Evolutionary conservation across 2,888 invertebrate species (phyloP).

Genomic region (Thymelicus sylvestris): DNA sequence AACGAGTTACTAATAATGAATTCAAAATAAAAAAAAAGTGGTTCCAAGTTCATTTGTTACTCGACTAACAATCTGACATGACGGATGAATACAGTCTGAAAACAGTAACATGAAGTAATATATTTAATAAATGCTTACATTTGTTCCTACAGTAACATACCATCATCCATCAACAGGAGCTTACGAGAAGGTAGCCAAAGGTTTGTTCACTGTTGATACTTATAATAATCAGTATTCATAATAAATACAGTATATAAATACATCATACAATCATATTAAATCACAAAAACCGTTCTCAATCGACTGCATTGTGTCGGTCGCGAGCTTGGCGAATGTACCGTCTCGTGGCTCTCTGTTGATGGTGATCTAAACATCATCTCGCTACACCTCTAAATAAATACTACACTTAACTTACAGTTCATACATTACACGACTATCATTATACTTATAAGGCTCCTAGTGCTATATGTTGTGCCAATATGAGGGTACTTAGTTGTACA

Average conservation of each 20-base stretch:
- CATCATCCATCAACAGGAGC: background rate
- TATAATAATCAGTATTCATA: background rate
- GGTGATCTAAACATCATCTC: background rate
- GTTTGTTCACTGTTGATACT: background rate
- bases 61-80: no score
- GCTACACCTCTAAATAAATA: conserved; percentile 21
- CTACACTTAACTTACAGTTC: conserved; percentile 16
- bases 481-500: background rate
- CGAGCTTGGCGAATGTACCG: background rate
- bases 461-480: conserved; percentile 5
- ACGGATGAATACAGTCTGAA: conserved; percentile 5
- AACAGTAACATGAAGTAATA: conserved; percentile 17
- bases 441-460: background rate
- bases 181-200: background rate
- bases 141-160: conserved; percentile 32
- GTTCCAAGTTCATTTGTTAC: no score
- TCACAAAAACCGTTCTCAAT: no score
- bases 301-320: no score
- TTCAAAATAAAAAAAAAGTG: no score
- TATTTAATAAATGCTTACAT: conserved; percentile 35
- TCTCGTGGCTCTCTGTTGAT: background rate
- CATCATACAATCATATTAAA: no score
- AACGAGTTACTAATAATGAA: no score
- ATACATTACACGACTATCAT: conserved; percentile 11
- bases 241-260: no score